Evolutionary conservation across 2,797 vertebrate genomes (phyloP), one percentile per base, ranked within the genome.

Genomic region (Ctenochaetus hawaiiensis): DNA sequence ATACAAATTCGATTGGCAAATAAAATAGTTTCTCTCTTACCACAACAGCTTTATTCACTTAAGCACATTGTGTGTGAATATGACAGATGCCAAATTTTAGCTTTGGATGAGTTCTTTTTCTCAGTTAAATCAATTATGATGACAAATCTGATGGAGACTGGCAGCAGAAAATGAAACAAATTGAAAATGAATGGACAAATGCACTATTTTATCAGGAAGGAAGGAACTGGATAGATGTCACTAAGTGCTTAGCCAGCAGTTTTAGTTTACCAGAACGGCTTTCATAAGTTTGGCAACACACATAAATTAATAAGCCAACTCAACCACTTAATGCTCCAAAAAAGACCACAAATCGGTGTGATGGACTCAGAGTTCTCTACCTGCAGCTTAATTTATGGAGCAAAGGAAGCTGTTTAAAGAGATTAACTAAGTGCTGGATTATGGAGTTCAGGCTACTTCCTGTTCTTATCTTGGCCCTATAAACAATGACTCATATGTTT

Each of bases 261-360:
- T 83, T 82, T 20, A 61, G 7, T 77, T 90, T 86, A 74, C 77
- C 66, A 84, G 81, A 82, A 85, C 53, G 71, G 83, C 87, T 86
- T 80, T 87, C 51, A 76, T 30, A 52, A 73, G n/a, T 77, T 72
- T 72, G 52, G 74, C 56, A 67, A 66, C 34, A 56, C 14, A 6
- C 76, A 79, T 75, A 57, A 74, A 83, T 82, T 61, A 80, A 78
- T 63, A 61, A 80, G 83, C 54, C 67, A 23, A 71, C 48, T 76
- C 37, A 41, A 65, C 16, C 30, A 39, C 41, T 78, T 88, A 81
- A 81, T 87, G 82, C 68, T 75, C 45, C 67, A 67, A 48, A 72
- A 84, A 77, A 11, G 8, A 88, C 79, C 86, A 73, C 82, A 86
- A 81, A 81, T 45, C 54, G 48, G n/a, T 3, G 0, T 61, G 54